These are phyloP conservation scores for Leptinotarsa haldemani DNA, from an alignment of 2,888 invertebrate species.

Conservation along the genomic window DNA sequence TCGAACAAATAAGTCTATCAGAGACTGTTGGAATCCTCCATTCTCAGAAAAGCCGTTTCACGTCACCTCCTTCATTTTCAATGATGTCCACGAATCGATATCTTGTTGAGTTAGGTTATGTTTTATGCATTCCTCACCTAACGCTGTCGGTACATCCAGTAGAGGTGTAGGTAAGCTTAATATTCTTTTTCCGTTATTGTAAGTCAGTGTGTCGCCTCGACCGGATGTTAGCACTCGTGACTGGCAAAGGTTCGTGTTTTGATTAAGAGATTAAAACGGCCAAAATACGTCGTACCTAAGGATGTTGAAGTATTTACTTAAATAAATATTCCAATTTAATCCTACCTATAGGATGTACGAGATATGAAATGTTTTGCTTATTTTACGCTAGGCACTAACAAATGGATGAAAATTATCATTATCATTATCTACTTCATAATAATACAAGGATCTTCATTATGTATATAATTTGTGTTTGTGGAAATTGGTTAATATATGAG, in stretches of 20 bases:
- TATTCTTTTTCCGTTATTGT: conserved; percentile 62
- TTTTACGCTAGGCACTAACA: background rate
- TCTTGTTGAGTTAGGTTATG: conserved; percentile 52
- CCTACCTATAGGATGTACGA: background rate
- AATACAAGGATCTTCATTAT: no score
- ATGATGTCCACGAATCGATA: conserved; percentile 35
- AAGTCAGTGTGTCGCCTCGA: conserved; percentile 64
- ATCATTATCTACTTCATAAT: no score
- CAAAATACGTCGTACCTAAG: conserved; percentile 47
- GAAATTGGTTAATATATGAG: no score
- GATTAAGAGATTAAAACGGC: conserved; percentile 51
- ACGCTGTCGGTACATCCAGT: conserved; percentile 39
- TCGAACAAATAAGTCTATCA: background rate
- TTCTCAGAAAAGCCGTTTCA: background rate
- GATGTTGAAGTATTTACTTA: conserved; percentile 38
- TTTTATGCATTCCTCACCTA: conserved; percentile 51
- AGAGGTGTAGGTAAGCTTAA: conserved; percentile 46
- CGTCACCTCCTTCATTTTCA: conserved; percentile 13
- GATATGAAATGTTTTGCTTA: background rate
- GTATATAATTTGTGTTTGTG: no score
- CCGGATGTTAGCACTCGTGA: conserved; percentile 64
- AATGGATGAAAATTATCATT: no score
- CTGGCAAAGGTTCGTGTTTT: conserved; percentile 62
- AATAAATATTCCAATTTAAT: background rate
- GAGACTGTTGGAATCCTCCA: background rate